Conservation (phyloP, 2,888 invertebrate genomes). For the Latrodectus elegans region DNA sequence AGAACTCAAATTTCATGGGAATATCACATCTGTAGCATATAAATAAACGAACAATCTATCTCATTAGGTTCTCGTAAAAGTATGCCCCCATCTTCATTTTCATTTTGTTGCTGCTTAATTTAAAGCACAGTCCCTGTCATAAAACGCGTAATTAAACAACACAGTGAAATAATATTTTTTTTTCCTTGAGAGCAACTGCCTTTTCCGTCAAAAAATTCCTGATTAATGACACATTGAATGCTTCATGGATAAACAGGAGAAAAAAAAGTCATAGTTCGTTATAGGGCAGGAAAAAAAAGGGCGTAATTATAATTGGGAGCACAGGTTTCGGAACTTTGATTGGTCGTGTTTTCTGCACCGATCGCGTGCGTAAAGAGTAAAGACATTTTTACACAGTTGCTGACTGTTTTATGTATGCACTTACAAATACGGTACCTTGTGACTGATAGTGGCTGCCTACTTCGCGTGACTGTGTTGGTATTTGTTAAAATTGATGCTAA, state of each 20-base stretch:
- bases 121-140: slow-evolving; percentile 31
- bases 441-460: slow-evolving; percentile 36
- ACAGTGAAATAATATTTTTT: slow-evolving; percentile 26
- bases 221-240: slow-evolving; percentile 67
- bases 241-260: slow-evolving; percentile 16
- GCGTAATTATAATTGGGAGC: slow-evolving; percentile 64
- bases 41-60: background rate
- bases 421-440: slow-evolving; percentile 25
- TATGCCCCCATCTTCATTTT: background rate
- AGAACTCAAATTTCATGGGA: too few species aligned
- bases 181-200: slow-evolving; percentile 39
- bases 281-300: slow-evolving; percentile 29
- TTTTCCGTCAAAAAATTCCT: slow-evolving; percentile 60
- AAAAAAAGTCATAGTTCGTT: slow-evolving; percentile 34
- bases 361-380: slow-evolving; percentile 50
- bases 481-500: background rate
- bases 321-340: slow-evolving; percentile 60
- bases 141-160: slow-evolving; percentile 65
- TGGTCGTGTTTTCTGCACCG: slow-evolving; percentile 36
- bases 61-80: slow-evolving; percentile 11
- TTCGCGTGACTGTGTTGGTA: slow-evolving; percentile 7
- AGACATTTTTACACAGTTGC: slow-evolving; percentile 50
- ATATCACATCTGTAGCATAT: too few species aligned
- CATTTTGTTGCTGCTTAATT: slow-evolving; percentile 40
- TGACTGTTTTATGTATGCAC: slow-evolving; percentile 63